Percentiles rank a stretch among this genome's conserved stretches.
Conservation (phyloP, 1,140 invertebrate species). For the Drosophila ogumai region DNA sequence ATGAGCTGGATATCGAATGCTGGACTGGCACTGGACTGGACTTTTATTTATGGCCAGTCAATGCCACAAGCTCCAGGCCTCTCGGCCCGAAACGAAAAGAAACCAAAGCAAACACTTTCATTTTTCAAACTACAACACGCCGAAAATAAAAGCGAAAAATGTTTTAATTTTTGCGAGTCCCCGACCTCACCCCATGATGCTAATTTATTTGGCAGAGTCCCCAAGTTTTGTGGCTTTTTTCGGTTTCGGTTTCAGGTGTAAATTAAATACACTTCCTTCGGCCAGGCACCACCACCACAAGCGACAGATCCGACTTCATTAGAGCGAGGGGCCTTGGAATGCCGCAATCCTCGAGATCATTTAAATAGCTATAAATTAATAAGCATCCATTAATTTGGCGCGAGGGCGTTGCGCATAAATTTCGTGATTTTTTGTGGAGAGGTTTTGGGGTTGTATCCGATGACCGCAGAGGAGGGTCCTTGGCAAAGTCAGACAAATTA, state of each 20-base stretch:
- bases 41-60: conserved; percentile 74
- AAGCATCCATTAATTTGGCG: conserved; percentile 82
- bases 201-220: conserved; percentile 75
- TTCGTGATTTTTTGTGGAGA: conserved; percentile 52
- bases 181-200: conserved; percentile 78
- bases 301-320: conserved; percentile 78
- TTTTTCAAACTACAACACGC: conserved; percentile 54
- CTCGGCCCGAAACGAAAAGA: conserved; percentile 44
- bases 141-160: conserved; percentile 60
- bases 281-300: conserved; percentile 43
- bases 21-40: conserved; percentile 26
- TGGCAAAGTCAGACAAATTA: conserved; percentile 75
- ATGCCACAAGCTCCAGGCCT: conserved; percentile 73
- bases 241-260: conserved; percentile 73
- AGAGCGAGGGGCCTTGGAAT: conserved; percentile 52
- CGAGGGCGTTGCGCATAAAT: conserved; percentile 79
- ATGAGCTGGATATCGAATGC: conserved; percentile 67
- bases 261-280: conserved; percentile 74
- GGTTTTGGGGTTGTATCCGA: conserved; percentile 53
- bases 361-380: conserved; percentile 84
- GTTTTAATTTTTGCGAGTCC: conserved; percentile 55
- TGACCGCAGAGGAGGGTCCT: conserved; percentile 31
- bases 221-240: conserved; percentile 52
- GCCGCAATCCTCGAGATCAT: conserved; percentile 73
- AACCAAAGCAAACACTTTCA: conserved; percentile 79